phyloP scores from a whole-genome alignment of 2,113 vertebrate genomes.

The Bungarus multicinctus region DNA sequence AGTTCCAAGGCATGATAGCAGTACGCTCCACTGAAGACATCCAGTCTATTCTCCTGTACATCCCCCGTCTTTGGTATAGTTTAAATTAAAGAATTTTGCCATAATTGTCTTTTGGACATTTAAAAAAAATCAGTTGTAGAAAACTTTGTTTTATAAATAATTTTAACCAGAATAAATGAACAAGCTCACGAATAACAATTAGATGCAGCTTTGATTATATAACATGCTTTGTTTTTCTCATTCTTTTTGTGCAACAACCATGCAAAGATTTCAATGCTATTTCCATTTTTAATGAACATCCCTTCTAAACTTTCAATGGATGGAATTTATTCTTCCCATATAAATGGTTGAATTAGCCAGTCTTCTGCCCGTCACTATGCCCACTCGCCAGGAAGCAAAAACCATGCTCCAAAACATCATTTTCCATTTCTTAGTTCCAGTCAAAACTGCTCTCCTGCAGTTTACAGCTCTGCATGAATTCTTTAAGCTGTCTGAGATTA shows the following conservation, averaged over 20 bases:
- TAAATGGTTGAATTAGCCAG: accelerated
- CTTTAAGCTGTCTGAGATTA: neutral
- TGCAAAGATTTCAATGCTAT: neutral
- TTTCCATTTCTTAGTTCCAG: accelerated
- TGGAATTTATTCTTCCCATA: neutral
- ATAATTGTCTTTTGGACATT: neutral
- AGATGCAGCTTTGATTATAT: neutral
- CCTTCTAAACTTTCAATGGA: neutral
- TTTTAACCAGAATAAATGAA: neutral
- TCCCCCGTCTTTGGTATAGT: neutral
- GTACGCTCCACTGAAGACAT: neutral
- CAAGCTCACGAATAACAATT: neutral
- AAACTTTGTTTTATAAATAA: neutral
- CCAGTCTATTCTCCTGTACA: neutral
- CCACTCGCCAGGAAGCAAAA: neutral
- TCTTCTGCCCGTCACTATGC: accelerated
- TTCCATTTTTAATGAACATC: neutral
- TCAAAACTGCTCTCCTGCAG: neutral
- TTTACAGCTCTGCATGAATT: neutral
- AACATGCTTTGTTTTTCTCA: neutral
- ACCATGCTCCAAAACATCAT: neutral
- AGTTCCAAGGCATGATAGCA: neutral
- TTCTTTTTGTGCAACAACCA: neutral
- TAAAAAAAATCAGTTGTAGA: neutral
- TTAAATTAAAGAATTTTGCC: neutral